Percentiles rank a stretch among this genome's conserved stretches.
phyloP scores from a whole-genome alignment of 2,113 vertebrate species.

The Eudyptes chrysolophus region DNA sequence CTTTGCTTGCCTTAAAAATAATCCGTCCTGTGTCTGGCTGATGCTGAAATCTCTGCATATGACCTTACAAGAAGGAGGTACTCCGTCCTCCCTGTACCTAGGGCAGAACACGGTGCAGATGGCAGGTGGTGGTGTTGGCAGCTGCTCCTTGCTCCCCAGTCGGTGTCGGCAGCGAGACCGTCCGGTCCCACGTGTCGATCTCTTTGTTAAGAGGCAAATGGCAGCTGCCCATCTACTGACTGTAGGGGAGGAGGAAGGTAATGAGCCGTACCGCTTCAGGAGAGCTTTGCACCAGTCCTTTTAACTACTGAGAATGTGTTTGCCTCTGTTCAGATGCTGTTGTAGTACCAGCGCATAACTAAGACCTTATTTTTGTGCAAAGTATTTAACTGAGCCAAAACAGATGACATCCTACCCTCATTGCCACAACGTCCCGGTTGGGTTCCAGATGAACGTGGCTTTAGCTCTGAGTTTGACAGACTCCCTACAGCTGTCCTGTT shows the following conservation, averaged over 20 bases:
- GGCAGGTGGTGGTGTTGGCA: background rate
- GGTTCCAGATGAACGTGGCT: background rate
- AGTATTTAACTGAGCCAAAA: background rate
- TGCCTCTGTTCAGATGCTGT: background rate
- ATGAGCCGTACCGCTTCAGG: accelerated
- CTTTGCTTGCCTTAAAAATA: conserved; percentile 20
- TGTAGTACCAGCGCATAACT: background rate
- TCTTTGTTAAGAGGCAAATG: background rate
- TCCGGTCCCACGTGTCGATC: accelerated
- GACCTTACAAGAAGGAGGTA: background rate
- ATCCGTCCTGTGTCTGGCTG: background rate
- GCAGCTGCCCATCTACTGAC: background rate
- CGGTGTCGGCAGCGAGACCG: background rate
- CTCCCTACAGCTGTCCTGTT: background rate
- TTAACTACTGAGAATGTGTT: background rate
- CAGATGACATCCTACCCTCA: background rate
- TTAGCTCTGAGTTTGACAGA: background rate
- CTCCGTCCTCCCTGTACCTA: background rate
- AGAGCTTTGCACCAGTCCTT: background rate
- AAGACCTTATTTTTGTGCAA: background rate
- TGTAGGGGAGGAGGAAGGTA: background rate
- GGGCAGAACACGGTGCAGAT: background rate
- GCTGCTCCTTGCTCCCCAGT: background rate
- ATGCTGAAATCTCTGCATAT: background rate
- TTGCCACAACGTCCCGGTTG: accelerated